Evolutionary conservation across 2,797 vertebrate genomes (phyloP).

Genomic region (Cossypha caffra): DNA sequence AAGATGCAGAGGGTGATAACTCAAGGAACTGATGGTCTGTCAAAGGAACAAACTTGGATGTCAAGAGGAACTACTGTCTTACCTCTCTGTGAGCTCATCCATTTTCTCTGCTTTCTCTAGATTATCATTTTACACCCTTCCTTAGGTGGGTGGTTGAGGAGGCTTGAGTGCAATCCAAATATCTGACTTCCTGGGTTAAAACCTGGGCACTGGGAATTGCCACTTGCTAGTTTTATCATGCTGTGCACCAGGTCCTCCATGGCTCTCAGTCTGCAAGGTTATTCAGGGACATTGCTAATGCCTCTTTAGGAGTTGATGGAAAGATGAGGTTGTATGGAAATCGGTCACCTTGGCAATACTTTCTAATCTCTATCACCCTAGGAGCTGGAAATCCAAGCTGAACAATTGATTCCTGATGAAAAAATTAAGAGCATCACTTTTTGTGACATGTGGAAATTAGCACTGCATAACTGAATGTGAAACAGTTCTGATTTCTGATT

Average conservation of each 20-base stretch:
- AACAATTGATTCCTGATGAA: constrained; percentile 67
- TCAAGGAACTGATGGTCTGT: not conserved
- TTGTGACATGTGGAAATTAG: constrained; percentile 65
- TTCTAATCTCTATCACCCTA: constrained; percentile 33
- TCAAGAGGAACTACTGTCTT: not conserved
- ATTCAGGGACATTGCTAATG: constrained; percentile 36
- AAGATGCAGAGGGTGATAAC: not conserved
- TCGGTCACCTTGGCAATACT: constrained; percentile 57
- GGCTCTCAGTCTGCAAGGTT: constrained; percentile 28
- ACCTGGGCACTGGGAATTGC: not conserved
- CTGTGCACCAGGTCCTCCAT: not conserved
- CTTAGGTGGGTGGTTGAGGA: not conserved
- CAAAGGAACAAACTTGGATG: not conserved
- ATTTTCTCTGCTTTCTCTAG: not conserved
- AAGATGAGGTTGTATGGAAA: constrained; percentile 61
- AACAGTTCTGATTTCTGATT: constrained; percentile 40
- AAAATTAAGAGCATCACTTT: constrained; percentile 64
- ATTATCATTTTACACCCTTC: not conserved
- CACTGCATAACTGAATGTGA: constrained; percentile 55
- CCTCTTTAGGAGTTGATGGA: constrained; percentile 12
- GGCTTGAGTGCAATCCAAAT: not conserved
- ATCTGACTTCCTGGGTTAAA: not conserved
- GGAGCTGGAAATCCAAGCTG: constrained; percentile 52
- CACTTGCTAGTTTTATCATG: not conserved
- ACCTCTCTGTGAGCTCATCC: not conserved